These are phyloP conservation scores for Heliconius eleuchia DNA, from an alignment of 1,140 invertebrate species.

Conservation along the genomic window DNA sequence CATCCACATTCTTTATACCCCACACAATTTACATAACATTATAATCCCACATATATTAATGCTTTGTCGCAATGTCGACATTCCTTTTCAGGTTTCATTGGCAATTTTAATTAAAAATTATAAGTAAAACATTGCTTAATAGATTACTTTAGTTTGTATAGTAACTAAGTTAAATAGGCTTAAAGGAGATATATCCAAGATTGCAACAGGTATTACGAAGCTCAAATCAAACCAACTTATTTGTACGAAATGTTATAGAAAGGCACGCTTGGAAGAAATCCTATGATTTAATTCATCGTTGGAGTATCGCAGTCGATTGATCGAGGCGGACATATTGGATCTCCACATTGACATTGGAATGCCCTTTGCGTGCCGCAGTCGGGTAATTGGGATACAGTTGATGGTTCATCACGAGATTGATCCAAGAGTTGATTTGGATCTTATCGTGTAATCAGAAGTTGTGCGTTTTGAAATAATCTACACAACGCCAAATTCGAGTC, in stretches of 20 bases:
- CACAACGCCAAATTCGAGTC: slow-evolving; percentile 17
- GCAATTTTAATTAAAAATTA: slow-evolving; percentile 29
- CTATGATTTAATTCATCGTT: slow-evolving; percentile 72
- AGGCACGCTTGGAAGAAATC: slow-evolving; percentile 76
- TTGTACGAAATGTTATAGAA: slow-evolving; percentile 80
- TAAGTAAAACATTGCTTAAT: slow-evolving; percentile 40
- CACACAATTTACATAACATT: slow-evolving; percentile 22
- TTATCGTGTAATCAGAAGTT: slow-evolving; percentile 18
- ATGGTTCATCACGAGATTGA: slow-evolving; percentile 25
- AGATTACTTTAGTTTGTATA: slow-evolving; percentile 36
- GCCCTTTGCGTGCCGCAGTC: slow-evolving; percentile 29
- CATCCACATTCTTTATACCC: neutral
- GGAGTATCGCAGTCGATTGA: slow-evolving; percentile 66
- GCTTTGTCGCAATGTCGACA: slow-evolving; percentile 47
- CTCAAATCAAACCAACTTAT: slow-evolving; percentile 60
- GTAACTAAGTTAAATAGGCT: slow-evolving; percentile 43
- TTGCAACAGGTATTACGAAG: slow-evolving; percentile 45
- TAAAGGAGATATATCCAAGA: slow-evolving; percentile 32
- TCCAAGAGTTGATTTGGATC: slow-evolving; percentile 17
- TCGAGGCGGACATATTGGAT: slow-evolving; percentile 46
- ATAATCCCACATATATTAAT: slow-evolving; percentile 41
- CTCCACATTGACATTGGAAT: slow-evolving; percentile 51
- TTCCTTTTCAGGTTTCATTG: slow-evolving; percentile 58
- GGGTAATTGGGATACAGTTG: slow-evolving; percentile 33
- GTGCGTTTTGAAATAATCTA: slow-evolving; percentile 11